These are phyloP conservation scores for Laupala kohalensis DNA, from an alignment of 1,140 invertebrate genomes.

Conservation along the genomic window DNA sequence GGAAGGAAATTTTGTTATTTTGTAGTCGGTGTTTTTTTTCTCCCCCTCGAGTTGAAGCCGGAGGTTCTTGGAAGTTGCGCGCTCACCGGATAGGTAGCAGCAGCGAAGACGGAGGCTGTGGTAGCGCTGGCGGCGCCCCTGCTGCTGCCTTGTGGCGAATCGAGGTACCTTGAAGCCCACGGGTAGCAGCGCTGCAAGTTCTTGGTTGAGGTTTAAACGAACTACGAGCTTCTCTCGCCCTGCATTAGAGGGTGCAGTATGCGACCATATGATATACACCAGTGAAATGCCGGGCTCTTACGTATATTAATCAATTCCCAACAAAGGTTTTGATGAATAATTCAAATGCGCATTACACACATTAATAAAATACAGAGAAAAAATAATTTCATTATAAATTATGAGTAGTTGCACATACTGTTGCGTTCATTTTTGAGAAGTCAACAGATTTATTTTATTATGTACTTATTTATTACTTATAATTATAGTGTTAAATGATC, in stretches of 20 bases:
- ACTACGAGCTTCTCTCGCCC: neutral
- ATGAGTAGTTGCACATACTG: too few relatives aligned
- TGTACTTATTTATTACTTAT: too few relatives aligned
- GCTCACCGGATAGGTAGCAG: neutral
- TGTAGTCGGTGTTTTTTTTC: neutral
- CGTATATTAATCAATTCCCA: too few relatives aligned
- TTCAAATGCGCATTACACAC: too few relatives aligned
- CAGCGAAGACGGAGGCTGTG: neutral
- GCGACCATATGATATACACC: neutral
- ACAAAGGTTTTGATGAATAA: too few relatives aligned
- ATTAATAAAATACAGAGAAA: too few relatives aligned
- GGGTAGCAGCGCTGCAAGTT: neutral
- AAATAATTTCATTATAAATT: too few relatives aligned
- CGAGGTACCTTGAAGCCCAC: neutral
- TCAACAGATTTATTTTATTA: too few relatives aligned
- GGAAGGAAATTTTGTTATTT: too few relatives aligned
- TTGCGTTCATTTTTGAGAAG: too few relatives aligned
- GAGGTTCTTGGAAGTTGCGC: neutral
- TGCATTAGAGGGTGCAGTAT: neutral
- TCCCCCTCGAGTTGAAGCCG: neutral
- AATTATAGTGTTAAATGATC: too few relatives aligned
- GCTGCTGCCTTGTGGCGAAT: neutral
- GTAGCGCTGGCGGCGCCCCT: neutral
- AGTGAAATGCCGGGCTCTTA: too few relatives aligned
- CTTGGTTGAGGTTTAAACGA: neutral